Conservation (phyloP, 2,888 invertebrate genomes). For the Lysandra bellargus region DNA sequence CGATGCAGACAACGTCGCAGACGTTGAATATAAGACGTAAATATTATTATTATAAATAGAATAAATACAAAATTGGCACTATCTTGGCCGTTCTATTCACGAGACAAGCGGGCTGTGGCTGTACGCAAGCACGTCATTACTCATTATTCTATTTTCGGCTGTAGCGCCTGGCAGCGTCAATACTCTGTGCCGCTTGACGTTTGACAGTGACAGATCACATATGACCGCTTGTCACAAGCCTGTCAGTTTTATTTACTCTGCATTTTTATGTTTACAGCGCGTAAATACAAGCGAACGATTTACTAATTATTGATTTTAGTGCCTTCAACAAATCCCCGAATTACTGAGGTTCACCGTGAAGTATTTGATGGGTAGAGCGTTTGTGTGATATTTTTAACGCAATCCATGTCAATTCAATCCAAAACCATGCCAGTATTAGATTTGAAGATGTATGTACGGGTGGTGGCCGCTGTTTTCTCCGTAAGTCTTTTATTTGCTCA, state of each 20-base stretch:
- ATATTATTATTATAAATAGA: not conserved
- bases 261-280: constrained; percentile 43
- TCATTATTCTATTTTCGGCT: constrained; percentile 1
- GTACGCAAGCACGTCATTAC: not conserved
- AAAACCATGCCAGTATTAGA: constrained; percentile 68
- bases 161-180: constrained; percentile 4
- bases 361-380: not conserved
- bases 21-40: too few relatives aligned
- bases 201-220: constrained; percentile 36
- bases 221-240: not conserved
- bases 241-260: constrained; percentile 15
- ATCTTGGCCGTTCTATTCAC: not conserved
- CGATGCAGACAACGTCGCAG: too few relatives aligned
- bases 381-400: constrained; percentile 18
- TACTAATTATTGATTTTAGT: constrained; percentile 23
- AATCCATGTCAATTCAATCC: constrained; percentile 63
- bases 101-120: not conserved
- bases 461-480: constrained; percentile 69
- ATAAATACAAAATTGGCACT: not conserved
- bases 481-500: constrained; percentile 54
- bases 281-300: constrained; percentile 47
- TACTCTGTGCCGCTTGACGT: not conserved
- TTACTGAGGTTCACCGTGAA: constrained; percentile 4
- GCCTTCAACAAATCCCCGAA: constrained; percentile 2
- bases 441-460: constrained; percentile 65